Base-by-base conservation (phyloP, 2,888 invertebrate genomes). In the Germaria angustata region DNA sequence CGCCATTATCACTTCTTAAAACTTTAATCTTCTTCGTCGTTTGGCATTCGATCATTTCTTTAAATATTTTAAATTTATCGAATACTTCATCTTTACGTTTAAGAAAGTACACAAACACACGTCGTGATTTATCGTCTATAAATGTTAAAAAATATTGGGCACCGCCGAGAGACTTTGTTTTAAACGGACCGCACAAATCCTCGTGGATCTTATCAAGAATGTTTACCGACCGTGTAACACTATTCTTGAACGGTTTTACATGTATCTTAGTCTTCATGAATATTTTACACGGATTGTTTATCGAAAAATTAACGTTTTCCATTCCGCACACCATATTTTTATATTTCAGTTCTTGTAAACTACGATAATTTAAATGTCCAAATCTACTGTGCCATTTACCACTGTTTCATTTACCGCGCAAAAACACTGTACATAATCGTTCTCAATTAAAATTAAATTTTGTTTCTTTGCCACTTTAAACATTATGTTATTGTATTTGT, bases 91-190 rank as follows among this genome's bases (percentile, higher is more conserved):
- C 28, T 41, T 80, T 73, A 11, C 9, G 15, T 8, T 65, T 79
- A 9, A 82, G 7, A 46, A 79, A 79, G 61, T 82, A 76, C 8
- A 79, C 55, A 72, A 75, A 71, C 1, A 69, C 32, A 24, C 44
- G 36, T 13, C 71, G 55, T 8, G 71, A 82, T 7, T 22, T 57
- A 20, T 73, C 73, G 24, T 80, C 80, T 5, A 68, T 80, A 20
- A 73, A 80, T 7, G 72, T 80, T 5, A 73, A 11, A 49, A 80
- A 72, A 51, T 79, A 79, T 59, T 57, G 9, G 5, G 65, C 34
- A 4, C 72, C 72, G 20, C 32, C 44, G 8, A 32, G 32, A n/a
- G 51, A 78, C 39, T 34, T 36, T 22, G 20, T 68, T 44, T 41
- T 34, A 32, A 68, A 49, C 53, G 71, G 63, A n/a, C 63, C 63